Percentiles rank a stretch among this genome's conserved stretches.
Evolutionary conservation across 2,113 vertebrate species (phyloP).

Genomic region (Poecile atricapillus): DNA sequence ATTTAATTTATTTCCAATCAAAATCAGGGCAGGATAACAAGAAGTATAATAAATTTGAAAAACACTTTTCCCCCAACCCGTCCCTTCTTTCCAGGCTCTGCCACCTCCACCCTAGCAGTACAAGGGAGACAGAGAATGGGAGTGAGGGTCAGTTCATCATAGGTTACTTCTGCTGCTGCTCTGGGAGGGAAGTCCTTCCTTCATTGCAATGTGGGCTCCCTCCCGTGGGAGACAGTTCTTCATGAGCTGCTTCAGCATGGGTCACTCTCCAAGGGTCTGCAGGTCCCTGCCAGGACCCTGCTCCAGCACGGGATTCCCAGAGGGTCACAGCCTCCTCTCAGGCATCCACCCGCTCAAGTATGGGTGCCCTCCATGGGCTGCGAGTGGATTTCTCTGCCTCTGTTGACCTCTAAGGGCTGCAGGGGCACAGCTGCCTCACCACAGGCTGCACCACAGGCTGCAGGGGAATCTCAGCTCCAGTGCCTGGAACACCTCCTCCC

Average conservation of each 20-base stretch:
- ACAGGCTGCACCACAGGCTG: rapidly evolving
- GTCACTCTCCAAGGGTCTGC: no score
- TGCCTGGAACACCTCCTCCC: rapidly evolving
- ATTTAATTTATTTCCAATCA: not conserved
- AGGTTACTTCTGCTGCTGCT: not conserved
- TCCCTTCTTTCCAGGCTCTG: not conserved
- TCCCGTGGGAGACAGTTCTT: not conserved
- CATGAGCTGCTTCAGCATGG: rapidly evolving
- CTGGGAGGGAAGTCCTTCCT: not conserved
- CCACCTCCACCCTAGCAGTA: not conserved
- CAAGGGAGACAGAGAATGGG: not conserved
- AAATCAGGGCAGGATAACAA: not conserved
- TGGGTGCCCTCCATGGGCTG: no score
- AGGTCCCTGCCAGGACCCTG: not conserved
- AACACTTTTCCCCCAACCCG: not conserved
- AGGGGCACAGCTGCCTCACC: not conserved
- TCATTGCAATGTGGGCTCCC: not conserved
- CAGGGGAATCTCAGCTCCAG: not conserved
- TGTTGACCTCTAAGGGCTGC: no score
- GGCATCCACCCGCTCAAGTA: rapidly evolving
- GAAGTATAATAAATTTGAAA: not conserved
- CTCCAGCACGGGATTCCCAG: not conserved
- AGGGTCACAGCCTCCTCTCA: not conserved
- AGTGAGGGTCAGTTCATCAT: not conserved
- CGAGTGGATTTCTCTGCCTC: no score